Base-by-base conservation (phyloP, 2,888 invertebrate species). In the Lepidocyrtinus sp. region DNA sequence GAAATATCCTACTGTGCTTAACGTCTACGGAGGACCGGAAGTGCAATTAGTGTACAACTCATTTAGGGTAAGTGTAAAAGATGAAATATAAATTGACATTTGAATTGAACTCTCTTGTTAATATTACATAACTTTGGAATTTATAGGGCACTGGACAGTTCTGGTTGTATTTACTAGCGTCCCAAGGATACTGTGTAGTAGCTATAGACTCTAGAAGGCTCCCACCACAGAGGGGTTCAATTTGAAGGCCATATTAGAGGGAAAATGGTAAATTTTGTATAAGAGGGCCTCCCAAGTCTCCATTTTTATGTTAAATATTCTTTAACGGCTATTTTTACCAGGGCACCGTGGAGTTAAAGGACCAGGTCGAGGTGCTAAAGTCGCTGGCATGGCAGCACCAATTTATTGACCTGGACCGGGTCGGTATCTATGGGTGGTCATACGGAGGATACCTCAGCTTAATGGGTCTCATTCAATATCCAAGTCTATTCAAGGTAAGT, bases 341-440 rank as follows among this genome's bases (percentile, higher is more conserved):
- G 91, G 98, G 99, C 0, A 95, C 95, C 26, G 95, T 97, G 1
- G 99, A 99, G 88, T 89, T 99, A 67, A 93, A 93, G 55, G 98
- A 99, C 89, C 98, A 99, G 91, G 95, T 97, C 1, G 97, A 99
- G 90, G 97, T 98, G 0, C 89, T 99, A 67, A 92, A 93, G 86
- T 95, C 94, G 92, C 89, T 98, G 75, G 93, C 96, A 0, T 93
- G 95, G 83, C 93, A 93, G 84, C 92, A 95, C 1, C 94, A 94
- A 61, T 96, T 94, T 87, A 95, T 99, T 82, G 99, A 99, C 88
- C 92, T 97, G 91, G 92, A 92, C 85, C 91, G 99, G 64, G 93
- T 99, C 15, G 98, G 96, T 0, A 96, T 99, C 86, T 97, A 97
- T 88, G 99, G 99, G 0, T 99, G 99, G 98, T 98, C 98, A 61